Evolutionary conservation across 1,140 invertebrate species (phyloP), one percentile per base, ranked within the genome.

Genomic region (Drosophila baimaii): DNA sequence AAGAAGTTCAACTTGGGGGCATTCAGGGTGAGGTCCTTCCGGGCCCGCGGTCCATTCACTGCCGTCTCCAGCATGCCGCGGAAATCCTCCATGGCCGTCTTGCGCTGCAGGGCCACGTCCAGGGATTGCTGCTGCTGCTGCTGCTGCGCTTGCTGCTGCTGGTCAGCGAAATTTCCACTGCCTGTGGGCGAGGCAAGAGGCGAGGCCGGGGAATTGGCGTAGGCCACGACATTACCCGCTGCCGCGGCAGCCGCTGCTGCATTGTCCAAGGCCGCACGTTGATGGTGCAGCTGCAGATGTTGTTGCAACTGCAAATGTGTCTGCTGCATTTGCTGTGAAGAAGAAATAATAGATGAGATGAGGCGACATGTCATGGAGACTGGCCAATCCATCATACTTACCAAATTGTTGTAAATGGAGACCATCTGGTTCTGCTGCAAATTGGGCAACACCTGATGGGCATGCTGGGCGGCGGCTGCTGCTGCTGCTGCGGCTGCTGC

Each of bases 71-170:
- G 52, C 62, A 86, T 44, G 8, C 84, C 85, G 9, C 85, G 81
- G 41, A 89, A 84, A 31, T 88, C 85, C 12, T 90, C 84, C 64
- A 89, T 80, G 4, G 64, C 64, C 13, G 71, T 27, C 33, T 89
- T 88, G 23, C 81, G 82, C 44, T 86, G 82, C 58, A 79, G n/a
- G 33, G 58, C 27, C 17, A 75, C 76, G 65, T 77, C 78, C 64
- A 84, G 13, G 15, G 79, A 37, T 46, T 43, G 55, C 25, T 59
- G 65, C 9, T 91, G 90, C 7, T 84, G 90, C 43, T 85, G 91
- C 37, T 92, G 92, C 49, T 92, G 92, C 58, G 92, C 10, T 91
- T 92, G 92, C 51, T 92, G 92, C 61, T 92, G 92, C 15, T 92
- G 75, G 5, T 49, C 69, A 43, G 56, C 93, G 76, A 62, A 94